phyloP scores from a whole-genome alignment of 2,888 invertebrate genomes.

The Xestia rhomboidea region DNA sequence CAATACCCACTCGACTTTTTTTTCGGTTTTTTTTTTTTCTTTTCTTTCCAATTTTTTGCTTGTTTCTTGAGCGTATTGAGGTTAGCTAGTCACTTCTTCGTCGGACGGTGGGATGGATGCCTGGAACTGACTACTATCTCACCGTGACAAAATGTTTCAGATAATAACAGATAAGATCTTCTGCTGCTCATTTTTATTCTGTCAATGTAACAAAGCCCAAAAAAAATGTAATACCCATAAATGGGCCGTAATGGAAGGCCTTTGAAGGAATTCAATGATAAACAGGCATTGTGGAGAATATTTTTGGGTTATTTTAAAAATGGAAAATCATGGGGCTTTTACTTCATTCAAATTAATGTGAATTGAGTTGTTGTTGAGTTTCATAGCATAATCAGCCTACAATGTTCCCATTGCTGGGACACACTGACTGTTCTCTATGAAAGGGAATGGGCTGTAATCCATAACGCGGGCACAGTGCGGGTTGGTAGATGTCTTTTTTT shows the following conservation, averaged over 20 bases:
- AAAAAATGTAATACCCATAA: slow-evolving; percentile 47
- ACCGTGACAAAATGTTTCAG: neutral
- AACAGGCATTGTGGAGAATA: slow-evolving; percentile 49
- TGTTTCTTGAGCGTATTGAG: neutral
- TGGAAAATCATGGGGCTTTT: slow-evolving; percentile 24
- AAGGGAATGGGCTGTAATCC: no score
- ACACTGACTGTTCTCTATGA: no score
- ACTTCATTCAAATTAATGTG: slow-evolving; percentile 22
- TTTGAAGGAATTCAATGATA: slow-evolving; percentile 49
- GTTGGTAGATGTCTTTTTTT: no score
- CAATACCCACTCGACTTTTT: no score
- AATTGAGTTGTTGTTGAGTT: slow-evolving; percentile 13
- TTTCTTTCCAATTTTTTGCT: neutral
- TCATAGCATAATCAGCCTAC: no score
- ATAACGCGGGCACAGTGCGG: no score
- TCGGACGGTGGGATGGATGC: neutral
- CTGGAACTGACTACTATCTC: neutral
- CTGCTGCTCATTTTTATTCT: slow-evolving; percentile 13
- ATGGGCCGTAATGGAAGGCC: slow-evolving; percentile 54
- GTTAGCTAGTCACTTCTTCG: neutral
- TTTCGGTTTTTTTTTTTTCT: no score
- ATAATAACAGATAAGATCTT: neutral
- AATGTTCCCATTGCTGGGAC: no score
- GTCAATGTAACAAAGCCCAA: slow-evolving; percentile 26
- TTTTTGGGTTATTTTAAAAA: slow-evolving; percentile 32